phyloP scores from a whole-genome alignment of 92 coral and sea anemone species.

The Palythoa grandiflora region DNA sequence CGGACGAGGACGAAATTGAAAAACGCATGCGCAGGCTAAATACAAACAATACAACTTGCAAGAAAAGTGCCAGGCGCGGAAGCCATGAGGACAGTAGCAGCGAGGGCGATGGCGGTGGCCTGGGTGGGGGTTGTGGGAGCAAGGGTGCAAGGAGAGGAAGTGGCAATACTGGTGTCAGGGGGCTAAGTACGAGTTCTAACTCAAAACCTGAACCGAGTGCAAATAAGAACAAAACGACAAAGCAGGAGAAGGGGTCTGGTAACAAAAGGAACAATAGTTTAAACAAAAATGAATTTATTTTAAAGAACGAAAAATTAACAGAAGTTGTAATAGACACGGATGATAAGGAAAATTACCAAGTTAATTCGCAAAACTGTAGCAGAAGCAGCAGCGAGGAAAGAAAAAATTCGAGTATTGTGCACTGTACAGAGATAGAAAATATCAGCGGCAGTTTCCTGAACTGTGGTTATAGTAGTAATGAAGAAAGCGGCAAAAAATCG shows the following conservation, averaged over 20 bases:
- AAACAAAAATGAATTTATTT: constrained; percentile 47
- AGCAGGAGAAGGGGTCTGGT: constrained; percentile 52
- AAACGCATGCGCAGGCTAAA: constrained; percentile 95
- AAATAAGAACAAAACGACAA: constrained; percentile 4
- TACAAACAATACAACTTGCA: constrained; percentile 82
- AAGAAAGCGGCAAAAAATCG: constrained; percentile 8
- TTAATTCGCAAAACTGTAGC: constrained; percentile 20
- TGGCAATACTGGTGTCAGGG: not conserved
- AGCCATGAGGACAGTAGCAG: constrained; percentile 88
- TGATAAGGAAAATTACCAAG: constrained; percentile 80
- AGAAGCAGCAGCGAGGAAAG: constrained; percentile 22
- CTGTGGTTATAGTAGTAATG: constrained; percentile 34
- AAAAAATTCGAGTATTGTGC: not conserved
- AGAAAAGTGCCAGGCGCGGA: constrained; percentile 80
- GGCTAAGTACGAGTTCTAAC: constrained; percentile 25
- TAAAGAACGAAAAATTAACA: constrained; percentile 56
- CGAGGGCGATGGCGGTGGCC: constrained; percentile 90
- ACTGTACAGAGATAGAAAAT: not conserved
- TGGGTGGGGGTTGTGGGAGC: constrained; percentile 63
- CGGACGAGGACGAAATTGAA: constrained; percentile 96
- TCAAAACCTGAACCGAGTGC: constrained; percentile 19
- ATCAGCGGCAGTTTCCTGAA: constrained; percentile 1
- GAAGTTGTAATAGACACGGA: constrained; percentile 72
- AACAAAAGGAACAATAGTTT: constrained; percentile 67
- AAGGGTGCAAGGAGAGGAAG: constrained; percentile 39